A percentile compares a stretch with the other conserved stretches of the same genome.
These are phyloP conservation scores for Geopemphigus sp. DNA, from an alignment of 1,140 invertebrate species.

Conservation along the genomic window DNA sequence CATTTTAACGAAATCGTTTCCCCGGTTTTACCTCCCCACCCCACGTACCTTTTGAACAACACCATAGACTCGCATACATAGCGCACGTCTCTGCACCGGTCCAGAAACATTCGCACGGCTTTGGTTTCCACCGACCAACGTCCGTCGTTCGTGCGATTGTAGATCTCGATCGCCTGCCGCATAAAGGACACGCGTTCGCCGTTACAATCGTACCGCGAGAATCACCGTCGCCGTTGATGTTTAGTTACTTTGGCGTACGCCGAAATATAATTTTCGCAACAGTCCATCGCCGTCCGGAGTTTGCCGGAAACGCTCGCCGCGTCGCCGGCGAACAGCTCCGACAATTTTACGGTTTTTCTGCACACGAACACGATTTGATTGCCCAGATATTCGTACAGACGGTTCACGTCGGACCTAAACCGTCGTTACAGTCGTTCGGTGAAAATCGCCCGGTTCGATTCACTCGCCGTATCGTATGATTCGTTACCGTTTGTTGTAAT, in stretches of 20 bases:
- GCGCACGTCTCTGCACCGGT: slow-evolving; percentile 29
- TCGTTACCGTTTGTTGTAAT: slow-evolving; percentile 36
- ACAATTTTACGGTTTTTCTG: slow-evolving; percentile 20
- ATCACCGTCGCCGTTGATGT: too few relatives aligned
- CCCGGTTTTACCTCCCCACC: too few relatives aligned
- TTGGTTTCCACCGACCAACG: slow-evolving; percentile 2
- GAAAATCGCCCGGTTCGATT: too few relatives aligned
- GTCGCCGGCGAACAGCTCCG: not conserved
- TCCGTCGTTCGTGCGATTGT: slow-evolving; percentile 1
- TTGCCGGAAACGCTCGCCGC: not conserved
- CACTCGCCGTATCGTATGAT: not conserved
- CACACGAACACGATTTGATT: slow-evolving; percentile 37
- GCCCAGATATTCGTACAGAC: slow-evolving; percentile 28
- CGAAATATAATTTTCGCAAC: slow-evolving; percentile 35
- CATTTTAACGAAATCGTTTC: too few relatives aligned
- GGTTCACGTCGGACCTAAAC: slow-evolving; percentile 31
- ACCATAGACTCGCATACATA: slow-evolving; percentile 24
- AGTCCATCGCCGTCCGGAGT: not conserved
- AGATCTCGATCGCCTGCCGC: slow-evolving; percentile 7
- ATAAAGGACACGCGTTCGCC: not conserved
- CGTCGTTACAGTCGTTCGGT: not conserved
- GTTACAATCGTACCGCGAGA: too few relatives aligned
- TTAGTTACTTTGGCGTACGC: slow-evolving; percentile 19
- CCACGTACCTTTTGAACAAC: slow-evolving; percentile 17
- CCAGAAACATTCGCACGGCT: slow-evolving; percentile 30